Base-by-base conservation (phyloP, 1,140 invertebrate genomes). In the Philopotamus ludificatus region DNA sequence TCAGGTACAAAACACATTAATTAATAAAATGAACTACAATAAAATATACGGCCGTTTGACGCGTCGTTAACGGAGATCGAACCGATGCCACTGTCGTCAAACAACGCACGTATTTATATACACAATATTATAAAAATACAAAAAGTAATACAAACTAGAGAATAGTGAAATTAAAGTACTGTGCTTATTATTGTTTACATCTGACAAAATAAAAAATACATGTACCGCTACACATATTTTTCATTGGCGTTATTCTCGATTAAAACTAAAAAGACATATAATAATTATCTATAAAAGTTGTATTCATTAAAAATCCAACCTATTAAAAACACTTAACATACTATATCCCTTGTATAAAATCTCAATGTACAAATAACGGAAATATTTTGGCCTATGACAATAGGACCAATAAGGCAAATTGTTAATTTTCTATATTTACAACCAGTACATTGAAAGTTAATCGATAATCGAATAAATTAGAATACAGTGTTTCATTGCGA, bases 281-380 rank as follows among this genome's bases (percentile, higher is more conserved):
- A 39, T 57, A 57, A 62, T 25, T 34, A 9, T 16, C 25, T 55
- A 47, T 12, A 34, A 20, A 50, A 22, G 20, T 3, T 26, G 15
- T 25, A 15, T 22, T 53, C 28, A 22, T 53, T 26, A 53, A 53
- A 25, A 53, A 22, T 22, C 12, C 28, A 34, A 51, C 20, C 9
- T 50, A 23, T 22, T 50, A 50, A 51, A n/a, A 63, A 51, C 60
- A 42, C 50, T 51, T 51, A 63, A 7, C 12, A 18, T 63, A 21
- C 41, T 63, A 54, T 54, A 44, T 63, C 61, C 61, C 61, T 63
- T 63, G 61, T 63, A 55, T 63, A 55, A 26, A 63, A 41, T 42
- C 44, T 54, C 16, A 44, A 12, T 63, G 41, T 54, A 63, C 61
- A 54, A 50, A 21, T 50, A 50, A 49, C 12, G 42, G 16, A n/a